Evolutionary conservation across 2,888 invertebrate species (phyloP).

Genomic region (Zonitis immaculata): DNA sequence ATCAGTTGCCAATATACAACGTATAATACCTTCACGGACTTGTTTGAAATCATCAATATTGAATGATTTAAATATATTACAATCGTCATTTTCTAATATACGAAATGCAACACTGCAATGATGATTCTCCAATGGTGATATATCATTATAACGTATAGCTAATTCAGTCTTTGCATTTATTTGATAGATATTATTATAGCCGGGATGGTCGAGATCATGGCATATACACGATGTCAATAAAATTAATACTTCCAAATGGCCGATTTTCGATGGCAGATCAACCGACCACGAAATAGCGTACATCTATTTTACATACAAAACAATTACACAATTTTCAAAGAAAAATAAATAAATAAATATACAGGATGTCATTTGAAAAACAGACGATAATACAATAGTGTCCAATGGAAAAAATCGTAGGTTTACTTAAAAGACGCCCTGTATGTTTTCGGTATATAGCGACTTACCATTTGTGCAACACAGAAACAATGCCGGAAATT

Average conservation of each 20-base stretch:
- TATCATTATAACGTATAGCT: conserved; percentile 80
- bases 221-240: conserved; percentile 75
- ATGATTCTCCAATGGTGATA: conserved; percentile 80
- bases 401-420: too few relatives aligned
- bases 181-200: conserved; percentile 74
- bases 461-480: conserved; percentile 78
- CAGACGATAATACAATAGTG: background rate
- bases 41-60: conserved; percentile 58
- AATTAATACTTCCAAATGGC: conserved; percentile 70
- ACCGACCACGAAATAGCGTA: conserved; percentile 74
- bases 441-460: too few relatives aligned
- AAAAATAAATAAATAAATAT: conserved; percentile 4
- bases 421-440: too few relatives aligned
- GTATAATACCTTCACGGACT: conserved; percentile 73
- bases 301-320: too few relatives aligned
- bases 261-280: conserved; percentile 64
- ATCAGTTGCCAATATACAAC: conserved; percentile 72
- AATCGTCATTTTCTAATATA: conserved; percentile 71
- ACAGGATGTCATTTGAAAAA: too few relatives aligned
- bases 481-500: conserved; percentile 85
- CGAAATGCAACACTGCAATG: conserved; percentile 82
- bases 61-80: conserved; percentile 72
- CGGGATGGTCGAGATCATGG: conserved; percentile 75
- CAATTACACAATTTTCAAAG: too few relatives aligned
- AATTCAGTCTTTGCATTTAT: conserved; percentile 80